Evolutionary conservation across 2,113 vertebrate genomes (phyloP).

Genomic region (Eclectus roratus): DNA sequence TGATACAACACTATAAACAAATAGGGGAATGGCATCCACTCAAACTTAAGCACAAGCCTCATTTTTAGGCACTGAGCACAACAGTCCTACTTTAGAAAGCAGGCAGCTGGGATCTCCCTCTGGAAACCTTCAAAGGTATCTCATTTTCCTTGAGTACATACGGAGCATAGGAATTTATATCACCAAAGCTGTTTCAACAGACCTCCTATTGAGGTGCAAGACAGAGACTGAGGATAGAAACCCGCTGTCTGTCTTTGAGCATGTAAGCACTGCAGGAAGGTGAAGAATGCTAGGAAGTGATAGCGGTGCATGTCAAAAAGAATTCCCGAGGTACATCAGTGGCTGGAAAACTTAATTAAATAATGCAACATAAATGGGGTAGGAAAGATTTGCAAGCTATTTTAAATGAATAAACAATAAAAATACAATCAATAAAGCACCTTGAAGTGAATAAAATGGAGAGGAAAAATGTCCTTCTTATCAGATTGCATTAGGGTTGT

Average conservation of each 20-base stretch:
- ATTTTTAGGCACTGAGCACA: conserved; percentile 25
- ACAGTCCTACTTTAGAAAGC: not conserved
- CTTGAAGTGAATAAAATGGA: conserved; percentile 1
- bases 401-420: not conserved
- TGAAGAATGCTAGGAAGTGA: not conserved
- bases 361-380: not conserved
- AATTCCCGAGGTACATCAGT: not conserved
- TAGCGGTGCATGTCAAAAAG: not conserved
- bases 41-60: conserved; percentile 49
- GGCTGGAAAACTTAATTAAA: not conserved
- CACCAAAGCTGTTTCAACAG: not conserved
- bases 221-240: not conserved
- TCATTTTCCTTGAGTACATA: not conserved
- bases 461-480: not conserved
- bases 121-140: conserved; percentile 3
- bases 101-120: conserved; percentile 21
- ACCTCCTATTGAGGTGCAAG: not conserved
- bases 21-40: conserved; percentile 53
- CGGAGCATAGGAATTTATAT: not conserved
- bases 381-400: not conserved
- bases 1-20: conserved; percentile 53
- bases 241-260: not conserved
- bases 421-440: not conserved
- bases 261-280: not conserved
- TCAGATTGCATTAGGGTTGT: not conserved